Evolutionary conservation across 2,888 invertebrate species (phyloP), one percentile per base, ranked within the genome.

Genomic region (Megaustenia siamemsis): DNA sequence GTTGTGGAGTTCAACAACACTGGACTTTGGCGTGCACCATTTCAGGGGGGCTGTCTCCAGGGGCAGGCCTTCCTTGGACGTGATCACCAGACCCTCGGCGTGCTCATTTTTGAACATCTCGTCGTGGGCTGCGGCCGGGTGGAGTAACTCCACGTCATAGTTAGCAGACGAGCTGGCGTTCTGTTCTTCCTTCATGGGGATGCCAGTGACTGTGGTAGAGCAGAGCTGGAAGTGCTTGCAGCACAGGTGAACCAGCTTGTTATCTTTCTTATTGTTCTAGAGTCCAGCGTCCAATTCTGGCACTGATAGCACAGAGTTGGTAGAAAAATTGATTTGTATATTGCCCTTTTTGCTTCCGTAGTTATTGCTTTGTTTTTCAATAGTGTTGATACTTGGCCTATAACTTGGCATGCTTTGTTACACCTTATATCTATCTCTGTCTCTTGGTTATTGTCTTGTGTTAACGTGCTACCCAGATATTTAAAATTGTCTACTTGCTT

Each of bases 181-280:
- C 95, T 99, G 98, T 94, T 99, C 99, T 94, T 99, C 99, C 93
- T 99, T 99, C 99, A 99, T 99, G 1, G 99, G 99, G 91, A 99
- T 99, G 5, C 91, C 99, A 10, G 98, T 98, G 0, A 99, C 99
- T 0, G 99, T 99, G 0, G 99, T 99, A 85, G 97, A 98, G 0
- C 98, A 97, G 73, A 99, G 95, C 93, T 97, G 96, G 91, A 98
- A 99, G 93, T 99, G 98, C 4, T 96, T 90, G 86, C 94, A 93
- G 6, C 93, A 93, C 35, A 94, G 88, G 66, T 93, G 90, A 8
- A 94, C 92, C 86, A 94, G 87, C 86, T 93, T 94, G 81, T 90
- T 90, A 85, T 93, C n/a, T n/a, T n/a, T n/a, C n/a, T n/a, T n/a
- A n/a, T n/a, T n/a, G n/a, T n/a, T n/a, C n/a, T n/a, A n/a, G n/a